phyloP scores from a whole-genome alignment of 2,113 vertebrate genomes.

The Copsychus sechellarum region DNA sequence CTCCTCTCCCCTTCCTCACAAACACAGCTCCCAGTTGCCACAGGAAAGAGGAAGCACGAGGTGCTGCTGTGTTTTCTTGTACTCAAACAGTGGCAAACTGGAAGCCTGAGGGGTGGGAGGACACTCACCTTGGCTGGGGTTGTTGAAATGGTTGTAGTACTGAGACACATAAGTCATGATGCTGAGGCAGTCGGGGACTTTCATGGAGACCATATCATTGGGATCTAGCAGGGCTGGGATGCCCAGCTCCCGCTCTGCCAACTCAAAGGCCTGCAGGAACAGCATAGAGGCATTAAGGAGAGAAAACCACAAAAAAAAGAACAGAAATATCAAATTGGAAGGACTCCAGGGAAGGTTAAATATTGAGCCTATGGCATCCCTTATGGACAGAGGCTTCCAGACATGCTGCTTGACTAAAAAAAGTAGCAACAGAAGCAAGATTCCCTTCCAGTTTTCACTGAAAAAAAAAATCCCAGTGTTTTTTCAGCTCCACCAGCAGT shows the following conservation, averaged over 20 bases:
- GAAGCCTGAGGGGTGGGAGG: neutral
- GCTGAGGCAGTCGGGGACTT: constrained; percentile 92
- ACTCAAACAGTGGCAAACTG: neutral
- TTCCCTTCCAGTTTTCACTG: neutral
- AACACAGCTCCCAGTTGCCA: neutral
- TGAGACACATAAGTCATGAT: constrained; percentile 97
- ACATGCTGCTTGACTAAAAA: neutral
- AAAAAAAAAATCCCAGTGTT: rapidly evolving
- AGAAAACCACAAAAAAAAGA: neutral
- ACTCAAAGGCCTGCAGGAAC: constrained; percentile 86
- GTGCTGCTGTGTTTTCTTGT: neutral
- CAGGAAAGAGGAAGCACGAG: neutral
- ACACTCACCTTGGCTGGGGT: constrained; percentile 76
- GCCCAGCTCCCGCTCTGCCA: constrained; percentile 91
- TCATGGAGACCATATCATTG: constrained; percentile 97
- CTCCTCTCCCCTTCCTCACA: neutral
- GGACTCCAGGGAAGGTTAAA: neutral
- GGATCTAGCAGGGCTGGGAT: constrained; percentile 95
- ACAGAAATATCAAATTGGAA: neutral
- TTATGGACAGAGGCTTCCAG: neutral
- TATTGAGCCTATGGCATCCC: neutral
- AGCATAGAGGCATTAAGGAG: neutral
- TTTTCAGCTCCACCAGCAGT: neutral
- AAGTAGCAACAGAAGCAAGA: neutral
- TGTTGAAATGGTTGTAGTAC: constrained; percentile 93